A percentile compares a stretch with the other conserved stretches of the same genome.
These are phyloP conservation scores for Thecocarcelia acutangulata DNA, from an alignment of 2,888 invertebrate genomes.

Conservation along the genomic window DNA sequence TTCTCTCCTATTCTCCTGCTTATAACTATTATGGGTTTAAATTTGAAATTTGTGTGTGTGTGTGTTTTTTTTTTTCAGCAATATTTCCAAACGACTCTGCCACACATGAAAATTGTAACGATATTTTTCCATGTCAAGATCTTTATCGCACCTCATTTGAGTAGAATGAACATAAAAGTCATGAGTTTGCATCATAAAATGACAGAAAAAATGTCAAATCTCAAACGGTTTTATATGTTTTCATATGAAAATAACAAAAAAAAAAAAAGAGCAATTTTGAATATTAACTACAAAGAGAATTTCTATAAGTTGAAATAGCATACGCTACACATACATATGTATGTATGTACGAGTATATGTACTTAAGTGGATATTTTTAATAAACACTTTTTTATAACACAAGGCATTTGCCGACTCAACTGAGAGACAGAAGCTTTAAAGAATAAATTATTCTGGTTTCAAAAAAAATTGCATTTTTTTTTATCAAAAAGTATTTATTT, in stretches of 20 bases:
- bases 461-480: too few relatives aligned
- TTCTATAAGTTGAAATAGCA: constrained; percentile 52
- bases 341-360: too few relatives aligned
- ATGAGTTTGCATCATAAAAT: constrained; percentile 52
- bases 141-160: constrained; percentile 67
- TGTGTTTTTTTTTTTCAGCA: not conserved
- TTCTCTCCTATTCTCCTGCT: too few relatives aligned
- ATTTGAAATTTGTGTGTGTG: not conserved
- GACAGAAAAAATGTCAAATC: constrained; percentile 54
- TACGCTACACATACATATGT: too few relatives aligned
- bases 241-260: constrained; percentile 16
- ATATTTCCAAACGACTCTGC: constrained; percentile 3
- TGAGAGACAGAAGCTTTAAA: not conserved
- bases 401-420: constrained; percentile 1
- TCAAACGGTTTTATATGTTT: constrained; percentile 55
- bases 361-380: constrained; percentile 46
- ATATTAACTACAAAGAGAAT: constrained; percentile 16
- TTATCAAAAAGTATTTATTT: too few relatives aligned
- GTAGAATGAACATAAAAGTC: constrained; percentile 58
- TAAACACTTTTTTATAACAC: constrained; percentile 33
- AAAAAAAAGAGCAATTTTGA: not conserved
- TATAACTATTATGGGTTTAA: constrained; percentile 29
- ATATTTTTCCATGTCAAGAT: constrained; percentile 44
- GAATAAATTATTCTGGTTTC: not conserved
- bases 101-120: constrained; percentile 32